A percentile compares a stretch with the other conserved stretches of the same genome.
These are phyloP conservation scores for Teleogryllus oceanicus DNA, from an alignment of 2,888 invertebrate species.

Conservation along the genomic window DNA sequence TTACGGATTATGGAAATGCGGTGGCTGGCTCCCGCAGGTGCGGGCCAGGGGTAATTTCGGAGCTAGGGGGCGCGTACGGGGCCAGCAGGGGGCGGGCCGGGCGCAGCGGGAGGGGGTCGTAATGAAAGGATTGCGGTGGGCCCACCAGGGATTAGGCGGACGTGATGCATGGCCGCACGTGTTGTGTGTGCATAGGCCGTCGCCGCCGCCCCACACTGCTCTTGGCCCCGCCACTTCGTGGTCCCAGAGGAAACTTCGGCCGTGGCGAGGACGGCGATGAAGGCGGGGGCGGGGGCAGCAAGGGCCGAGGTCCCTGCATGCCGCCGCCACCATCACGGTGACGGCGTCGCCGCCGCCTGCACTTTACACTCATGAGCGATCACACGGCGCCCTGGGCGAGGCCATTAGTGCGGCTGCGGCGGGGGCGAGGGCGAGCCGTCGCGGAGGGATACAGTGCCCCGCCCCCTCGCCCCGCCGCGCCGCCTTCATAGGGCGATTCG, in stretches of 20 bases:
- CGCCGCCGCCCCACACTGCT: not conserved
- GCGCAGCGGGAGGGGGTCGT: not conserved
- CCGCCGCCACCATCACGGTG: not conserved
- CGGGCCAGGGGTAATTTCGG: not conserved
- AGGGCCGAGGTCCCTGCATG: not conserved
- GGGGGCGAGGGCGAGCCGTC: not conserved
- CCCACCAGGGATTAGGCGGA: not conserved
- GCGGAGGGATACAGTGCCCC: not conserved
- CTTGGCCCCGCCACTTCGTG: not conserved
- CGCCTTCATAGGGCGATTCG: too few relatives aligned
- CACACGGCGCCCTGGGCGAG: constrained; percentile 8
- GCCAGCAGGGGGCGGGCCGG: not conserved
- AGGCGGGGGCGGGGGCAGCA: too few relatives aligned
- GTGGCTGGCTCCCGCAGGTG: not conserved
- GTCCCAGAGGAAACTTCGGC: not conserved
- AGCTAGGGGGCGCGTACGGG: not conserved
- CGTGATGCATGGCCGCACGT: constrained; percentile 9
- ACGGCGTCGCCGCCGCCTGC: not conserved
- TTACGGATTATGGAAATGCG: not conserved
- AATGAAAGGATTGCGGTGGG: not conserved
- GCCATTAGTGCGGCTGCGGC: constrained; percentile 1
- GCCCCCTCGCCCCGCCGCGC: too few relatives aligned
- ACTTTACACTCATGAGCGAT: constrained; percentile 9
- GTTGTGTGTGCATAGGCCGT: constrained; percentile 6
- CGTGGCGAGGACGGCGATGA: too few relatives aligned